Conservation (phyloP, 1,140 invertebrate genomes). For the Phocides pigmalion region DNA sequence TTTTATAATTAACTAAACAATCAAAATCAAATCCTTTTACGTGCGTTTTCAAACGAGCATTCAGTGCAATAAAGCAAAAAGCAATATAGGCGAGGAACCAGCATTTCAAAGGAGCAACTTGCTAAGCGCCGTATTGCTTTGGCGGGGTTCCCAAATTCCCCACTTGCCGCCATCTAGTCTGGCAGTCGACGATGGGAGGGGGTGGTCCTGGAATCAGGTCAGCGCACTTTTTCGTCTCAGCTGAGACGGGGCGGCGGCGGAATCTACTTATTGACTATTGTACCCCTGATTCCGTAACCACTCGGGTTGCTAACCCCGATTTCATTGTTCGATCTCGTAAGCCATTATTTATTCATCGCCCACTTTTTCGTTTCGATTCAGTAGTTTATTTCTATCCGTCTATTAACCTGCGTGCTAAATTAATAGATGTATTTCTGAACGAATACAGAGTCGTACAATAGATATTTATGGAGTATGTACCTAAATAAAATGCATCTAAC, state of each 20-base stretch:
- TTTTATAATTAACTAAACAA: background rate
- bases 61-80: background rate
- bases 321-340: constrained; percentile 28
- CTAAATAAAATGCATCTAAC: no score
- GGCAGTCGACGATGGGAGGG: constrained; percentile 23
- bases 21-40: background rate
- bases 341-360: constrained; percentile 15
- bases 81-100: constrained; percentile 16
- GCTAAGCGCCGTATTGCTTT: constrained; percentile 43
- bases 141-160: constrained; percentile 47
- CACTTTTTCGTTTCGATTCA: constrained; percentile 6
- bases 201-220: constrained; percentile 53
- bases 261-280: constrained; percentile 23
- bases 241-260: constrained; percentile 53
- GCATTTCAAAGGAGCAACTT: constrained; percentile 23
- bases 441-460: no score
- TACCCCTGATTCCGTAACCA: constrained; percentile 31
- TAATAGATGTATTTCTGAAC: no score
- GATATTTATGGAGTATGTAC: no score
- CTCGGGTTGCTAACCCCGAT: constrained; percentile 17
- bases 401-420: background rate
- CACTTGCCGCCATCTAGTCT: constrained; percentile 54
- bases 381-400: background rate
- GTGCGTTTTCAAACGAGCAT: background rate
- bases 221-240: constrained; percentile 59